Evolutionary conservation across 1,140 invertebrate genomes (phyloP).

Genomic region (Saccostrea echinata): DNA sequence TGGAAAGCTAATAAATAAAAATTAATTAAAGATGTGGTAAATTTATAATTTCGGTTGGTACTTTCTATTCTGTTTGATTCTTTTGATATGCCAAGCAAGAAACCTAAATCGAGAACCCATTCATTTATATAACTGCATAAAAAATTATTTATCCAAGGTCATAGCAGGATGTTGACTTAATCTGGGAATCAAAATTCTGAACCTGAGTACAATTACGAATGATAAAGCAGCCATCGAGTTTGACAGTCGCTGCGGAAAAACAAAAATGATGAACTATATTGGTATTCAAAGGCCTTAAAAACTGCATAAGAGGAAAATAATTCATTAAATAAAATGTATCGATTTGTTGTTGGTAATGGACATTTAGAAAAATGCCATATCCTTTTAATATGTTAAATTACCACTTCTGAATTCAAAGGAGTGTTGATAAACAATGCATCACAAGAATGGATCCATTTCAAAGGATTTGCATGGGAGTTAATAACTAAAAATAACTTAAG

Average conservation of each 20-base stretch:
- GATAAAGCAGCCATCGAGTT: neutral
- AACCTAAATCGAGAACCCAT: too few relatives aligned
- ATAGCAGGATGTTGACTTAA: neutral
- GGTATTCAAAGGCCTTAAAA: neutral
- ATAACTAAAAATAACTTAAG: too few relatives aligned
- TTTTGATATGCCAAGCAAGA: too few relatives aligned
- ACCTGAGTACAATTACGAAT: neutral
- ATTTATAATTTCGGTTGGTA: too few relatives aligned
- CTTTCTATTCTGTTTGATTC: too few relatives aligned
- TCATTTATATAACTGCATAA: too few relatives aligned
- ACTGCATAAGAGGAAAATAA: neutral
- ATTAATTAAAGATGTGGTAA: too few relatives aligned
- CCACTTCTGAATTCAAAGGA: neutral
- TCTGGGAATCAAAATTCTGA: neutral
- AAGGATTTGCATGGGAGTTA: neutral
- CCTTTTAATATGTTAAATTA: neutral
- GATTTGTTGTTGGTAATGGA: neutral
- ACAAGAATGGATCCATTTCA: neutral
- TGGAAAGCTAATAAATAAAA: too few relatives aligned
- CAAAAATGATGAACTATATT: neutral
- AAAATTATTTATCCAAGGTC: neutral
- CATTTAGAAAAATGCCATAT: slow-evolving; percentile 10
- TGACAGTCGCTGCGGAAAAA: neutral
- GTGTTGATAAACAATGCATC: neutral
- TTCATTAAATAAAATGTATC: slow-evolving; percentile 31